Base-by-base conservation (phyloP, 2,888 invertebrate species). In the Gymnocheta viridis region DNA sequence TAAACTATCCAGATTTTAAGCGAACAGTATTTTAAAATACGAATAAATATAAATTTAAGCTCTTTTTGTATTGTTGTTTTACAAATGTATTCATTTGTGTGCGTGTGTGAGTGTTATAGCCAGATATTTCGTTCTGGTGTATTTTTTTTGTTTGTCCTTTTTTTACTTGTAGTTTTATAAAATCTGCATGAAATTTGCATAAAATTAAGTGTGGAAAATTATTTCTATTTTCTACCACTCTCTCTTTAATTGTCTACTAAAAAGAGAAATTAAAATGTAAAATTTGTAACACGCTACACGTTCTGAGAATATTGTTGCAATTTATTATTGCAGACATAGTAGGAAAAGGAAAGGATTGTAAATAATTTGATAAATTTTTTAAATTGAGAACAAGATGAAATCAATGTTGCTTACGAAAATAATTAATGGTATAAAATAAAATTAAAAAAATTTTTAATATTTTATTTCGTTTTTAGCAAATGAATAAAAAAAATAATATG, bases 101-200 rank as follows among this genome's bases (percentile, higher is more conserved):
- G 24, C 0, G 2, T 58, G 38, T 12, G 6, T 38, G 29, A 60
- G n/a, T 58, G 41, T 62, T 62, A 47, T 54, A 41, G 41, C 22
- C 67, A 72, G 35, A 44, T 73, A 54, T 79, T 66, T 56, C 51
- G n/a, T 47, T 7, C 10, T 64, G 12, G 24, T 58, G 24, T 67
- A 29, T 70, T 14, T 24, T 60, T 17, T 24, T 41, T 51, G 4
- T 24, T 41, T 51, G 4, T 24, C 17, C 17, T 35, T 66, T 76
- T 62, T 74, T 64, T 35, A 38, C 51, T 66, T 82, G 77, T 77
- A 73, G 73, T 73, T 73, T 78, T 74, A 60, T 60, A 76, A 84
- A 79, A 83, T 83, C 85, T 82, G 84, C 82, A 85, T 85, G 79
- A 79, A 79, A 85, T 84, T 84, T 82, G 73, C 85, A 86, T 86